Evolutionary conservation across 2,797 vertebrate species (phyloP), one percentile per base, ranked within the genome.

Genomic region (Chaenodraco wilsoni): DNA sequence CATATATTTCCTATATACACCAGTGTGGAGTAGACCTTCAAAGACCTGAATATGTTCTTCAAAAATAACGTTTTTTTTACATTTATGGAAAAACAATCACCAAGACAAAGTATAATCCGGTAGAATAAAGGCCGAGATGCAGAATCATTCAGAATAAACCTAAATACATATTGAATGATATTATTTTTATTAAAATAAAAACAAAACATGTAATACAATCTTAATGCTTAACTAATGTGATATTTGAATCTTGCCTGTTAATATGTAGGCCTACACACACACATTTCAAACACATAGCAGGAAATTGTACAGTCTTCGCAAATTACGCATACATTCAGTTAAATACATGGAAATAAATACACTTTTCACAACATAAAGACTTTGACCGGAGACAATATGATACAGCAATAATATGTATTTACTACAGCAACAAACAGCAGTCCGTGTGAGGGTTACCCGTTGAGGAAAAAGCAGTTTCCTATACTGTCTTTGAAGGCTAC

Each of bases 401-500:
- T 15, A 27, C 9, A n/a, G 50, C 9, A 41, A 6, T n/a, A 23
- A 13, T 1, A 1, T 43, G 1, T 23, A 17, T 21, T 41, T 0
- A 1, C 23, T 51, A 43, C 3, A n/a, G 0, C n/a, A 5, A 19
- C 46, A 48, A 4, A 15, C 51, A 17, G 2, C 44, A 45, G 19
- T 12, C 21, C 12, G 33, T 63, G 17, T 46, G 66, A 63, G 55
- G 59, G 65, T 54, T 61, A 65, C 50, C 41, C 13, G 10, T 27
- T 50, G 65, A 71, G 87, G 82, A 88, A 87, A 81, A 56, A 64
- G 79, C 68, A 79, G 76, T 71, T 89, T 88, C 82, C 81, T 76
- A 82, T 76, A 82, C 76, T 5, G 56, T 3, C 46, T 92, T 87
- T 91, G 88, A 90, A 83, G 87, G 57, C 79, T 46, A 68, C 64